Conservation (phyloP, 1,140 invertebrate species). For the Thaumatotibia leucotreta region DNA sequence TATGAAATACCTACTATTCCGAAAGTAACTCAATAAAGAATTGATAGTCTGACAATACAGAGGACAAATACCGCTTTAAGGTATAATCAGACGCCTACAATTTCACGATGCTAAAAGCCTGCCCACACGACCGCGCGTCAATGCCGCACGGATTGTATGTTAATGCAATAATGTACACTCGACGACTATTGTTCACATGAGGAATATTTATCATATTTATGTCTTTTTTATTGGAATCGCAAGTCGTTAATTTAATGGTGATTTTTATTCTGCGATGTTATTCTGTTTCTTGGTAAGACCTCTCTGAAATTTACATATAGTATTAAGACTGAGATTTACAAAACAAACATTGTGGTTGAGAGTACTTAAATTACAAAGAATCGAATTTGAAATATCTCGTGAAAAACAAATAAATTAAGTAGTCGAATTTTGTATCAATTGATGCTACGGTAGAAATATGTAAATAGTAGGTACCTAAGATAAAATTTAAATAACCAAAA, state of each 20-base stretch:
- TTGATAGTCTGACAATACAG: background rate
- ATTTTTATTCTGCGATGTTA: background rate
- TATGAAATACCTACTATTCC: no score
- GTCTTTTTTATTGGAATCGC: background rate
- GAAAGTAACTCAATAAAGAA: no score
- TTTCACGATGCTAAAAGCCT: constrained; percentile 11
- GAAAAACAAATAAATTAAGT: no score
- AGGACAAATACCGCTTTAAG: background rate
- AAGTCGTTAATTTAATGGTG: background rate
- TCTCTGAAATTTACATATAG: no score
- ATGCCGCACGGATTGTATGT: constrained; percentile 22
- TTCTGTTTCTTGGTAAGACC: background rate
- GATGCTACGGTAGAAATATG: no score
- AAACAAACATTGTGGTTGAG: no score
- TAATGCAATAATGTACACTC: constrained; percentile 10
- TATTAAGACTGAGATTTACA: no score
- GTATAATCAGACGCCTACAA: background rate
- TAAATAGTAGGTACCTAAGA: no score
- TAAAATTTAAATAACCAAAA: no score
- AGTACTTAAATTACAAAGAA: no score
- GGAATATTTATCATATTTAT: background rate
- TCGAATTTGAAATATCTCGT: no score
- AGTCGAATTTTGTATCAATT: no score
- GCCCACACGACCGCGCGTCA: constrained; percentile 12
- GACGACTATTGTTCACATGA: background rate